Conservation (phyloP, 2,888 invertebrate species). For the Volucella zonaria region DNA sequence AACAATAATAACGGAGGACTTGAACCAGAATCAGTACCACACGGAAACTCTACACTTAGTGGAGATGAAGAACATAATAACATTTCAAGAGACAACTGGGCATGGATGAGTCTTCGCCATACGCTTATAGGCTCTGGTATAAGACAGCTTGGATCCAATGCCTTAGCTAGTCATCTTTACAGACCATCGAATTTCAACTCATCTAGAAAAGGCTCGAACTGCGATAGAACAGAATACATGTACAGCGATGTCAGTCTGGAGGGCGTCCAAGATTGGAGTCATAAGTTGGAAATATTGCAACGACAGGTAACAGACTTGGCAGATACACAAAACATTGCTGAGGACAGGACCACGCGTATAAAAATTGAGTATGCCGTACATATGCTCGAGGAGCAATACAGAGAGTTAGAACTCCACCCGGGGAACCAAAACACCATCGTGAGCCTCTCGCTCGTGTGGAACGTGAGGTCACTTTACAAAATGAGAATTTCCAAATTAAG, state of each 20-base stretch:
- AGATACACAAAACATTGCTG: too few species aligned
- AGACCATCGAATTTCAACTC: slow-evolving; percentile 97
- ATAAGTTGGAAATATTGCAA: slow-evolving; percentile 85
- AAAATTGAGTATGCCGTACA: too few species aligned
- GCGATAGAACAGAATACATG: slow-evolving; percentile 96
- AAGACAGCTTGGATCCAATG: too few species aligned
- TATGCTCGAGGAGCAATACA: too few species aligned
- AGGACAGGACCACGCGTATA: too few species aligned
- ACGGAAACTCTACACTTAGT: slow-evolving; percentile 78
- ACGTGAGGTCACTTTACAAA: slow-evolving; percentile 90
- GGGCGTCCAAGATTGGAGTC: slow-evolving; percentile 96
- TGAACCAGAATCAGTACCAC: slow-evolving; percentile 82
- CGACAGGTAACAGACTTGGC: too few species aligned
- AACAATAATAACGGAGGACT: slow-evolving; percentile 78
- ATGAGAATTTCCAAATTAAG: slow-evolving; percentile 89
- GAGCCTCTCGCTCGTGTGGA: slow-evolving; percentile 92
- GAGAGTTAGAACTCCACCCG: slow-evolving; percentile 88
- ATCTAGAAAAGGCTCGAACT: slow-evolving; percentile 94
- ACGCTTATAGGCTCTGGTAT: slow-evolving; percentile 84
- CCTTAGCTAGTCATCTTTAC: slow-evolving; percentile 89
- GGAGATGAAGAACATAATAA: slow-evolving; percentile 84
- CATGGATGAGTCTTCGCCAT: slow-evolving; percentile 91
- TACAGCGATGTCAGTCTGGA: slow-evolving; percentile 96
- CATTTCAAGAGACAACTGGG: slow-evolving; percentile 92
- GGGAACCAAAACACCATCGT: slow-evolving; percentile 90